phyloP scores from a whole-genome alignment of 64 coral and sea anemone genomes.

The Hydrozoanthus tunicans region DNA sequence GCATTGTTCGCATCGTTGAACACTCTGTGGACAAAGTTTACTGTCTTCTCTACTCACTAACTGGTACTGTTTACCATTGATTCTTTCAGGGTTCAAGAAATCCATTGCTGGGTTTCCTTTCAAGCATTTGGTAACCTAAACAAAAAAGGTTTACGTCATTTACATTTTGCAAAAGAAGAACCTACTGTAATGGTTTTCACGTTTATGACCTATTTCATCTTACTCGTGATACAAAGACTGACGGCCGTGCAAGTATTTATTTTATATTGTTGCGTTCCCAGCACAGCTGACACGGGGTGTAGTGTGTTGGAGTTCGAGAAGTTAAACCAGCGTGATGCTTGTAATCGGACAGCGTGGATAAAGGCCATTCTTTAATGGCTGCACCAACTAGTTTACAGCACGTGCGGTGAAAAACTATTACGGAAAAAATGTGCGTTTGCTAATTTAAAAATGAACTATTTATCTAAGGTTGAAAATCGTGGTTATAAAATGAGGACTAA shows the following conservation, averaged over 20 bases:
- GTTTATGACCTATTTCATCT: conserved; percentile 1
- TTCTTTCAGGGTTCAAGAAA: conserved; percentile 43
- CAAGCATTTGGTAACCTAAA: conserved; percentile 17
- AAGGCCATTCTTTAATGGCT: no score
- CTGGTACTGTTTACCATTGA: conserved; percentile 53
- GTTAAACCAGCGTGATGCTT: no score
- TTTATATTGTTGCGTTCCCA: conserved; percentile 3
- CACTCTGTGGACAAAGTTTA: conserved; percentile 44
- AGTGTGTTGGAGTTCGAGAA: no score
- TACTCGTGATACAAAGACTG: conserved; percentile 32
- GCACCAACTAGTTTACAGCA: no score
- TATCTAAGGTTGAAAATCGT: no score
- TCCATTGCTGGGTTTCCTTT: not conserved
- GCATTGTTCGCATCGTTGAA: conserved; percentile 49
- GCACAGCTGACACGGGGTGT: no score
- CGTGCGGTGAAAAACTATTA: no score
- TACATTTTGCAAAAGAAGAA: not conserved
- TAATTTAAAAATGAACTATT: no score
- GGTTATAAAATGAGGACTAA: no score
- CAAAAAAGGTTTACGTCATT: not conserved
- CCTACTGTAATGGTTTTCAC: not conserved
- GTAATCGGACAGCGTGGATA: no score
- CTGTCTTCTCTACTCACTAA: conserved; percentile 48
- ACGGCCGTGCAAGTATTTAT: conserved; percentile 11
- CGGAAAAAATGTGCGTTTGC: no score